A percentile compares a stretch with the other conserved stretches of the same genome.
Evolutionary conservation across 2,113 vertebrate species (phyloP).

Genomic region (Eurystomus gularis): DNA sequence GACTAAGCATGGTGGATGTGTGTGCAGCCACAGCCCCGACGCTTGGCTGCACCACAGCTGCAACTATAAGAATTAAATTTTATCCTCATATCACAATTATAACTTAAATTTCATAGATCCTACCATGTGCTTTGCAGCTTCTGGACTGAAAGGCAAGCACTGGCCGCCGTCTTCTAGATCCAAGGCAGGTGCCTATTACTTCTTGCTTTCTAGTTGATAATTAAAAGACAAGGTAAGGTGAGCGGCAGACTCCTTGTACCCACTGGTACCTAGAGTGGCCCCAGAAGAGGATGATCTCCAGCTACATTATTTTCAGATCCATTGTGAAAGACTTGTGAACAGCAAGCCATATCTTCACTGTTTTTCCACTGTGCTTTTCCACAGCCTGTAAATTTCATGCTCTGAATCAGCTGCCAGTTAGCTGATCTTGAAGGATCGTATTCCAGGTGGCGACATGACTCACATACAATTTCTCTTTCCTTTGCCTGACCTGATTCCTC

Average conservation of each 20-base stretch:
- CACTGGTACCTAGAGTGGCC: neutral
- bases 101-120: neutral
- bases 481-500: neutral
- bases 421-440: neutral
- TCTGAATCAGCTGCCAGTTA: neutral
- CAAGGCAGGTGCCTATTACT: neutral
- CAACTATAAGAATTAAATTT: neutral
- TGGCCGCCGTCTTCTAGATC: neutral
- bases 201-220: neutral
- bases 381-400: neutral
- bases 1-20: fast-evolving
- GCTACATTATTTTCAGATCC: neutral
- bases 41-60: neutral
- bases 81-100: neutral
- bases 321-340: neutral
- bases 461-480: fast-evolving
- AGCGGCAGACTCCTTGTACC: neutral
- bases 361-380: neutral
- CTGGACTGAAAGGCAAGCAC: neutral
- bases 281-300: neutral
- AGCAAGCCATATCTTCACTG: neutral
- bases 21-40: fast-evolving
- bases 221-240: neutral
- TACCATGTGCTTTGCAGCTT: neutral
- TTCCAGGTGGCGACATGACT: neutral